Conservation (phyloP, 2,888 invertebrate species). For the Azorinus chamasolen region DNA sequence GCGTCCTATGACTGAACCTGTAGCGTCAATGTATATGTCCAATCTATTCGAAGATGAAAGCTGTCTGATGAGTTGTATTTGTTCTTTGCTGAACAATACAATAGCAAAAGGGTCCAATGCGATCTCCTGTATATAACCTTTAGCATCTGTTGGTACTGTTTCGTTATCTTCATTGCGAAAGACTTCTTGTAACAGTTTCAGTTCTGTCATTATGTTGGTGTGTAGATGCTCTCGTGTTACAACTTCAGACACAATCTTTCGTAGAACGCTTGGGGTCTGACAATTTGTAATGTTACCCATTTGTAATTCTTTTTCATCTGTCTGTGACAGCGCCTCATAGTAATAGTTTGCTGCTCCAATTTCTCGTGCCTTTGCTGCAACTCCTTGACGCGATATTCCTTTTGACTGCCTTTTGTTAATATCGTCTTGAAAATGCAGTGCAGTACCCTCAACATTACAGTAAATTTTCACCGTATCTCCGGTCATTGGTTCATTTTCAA, state of each 20-base stretch:
- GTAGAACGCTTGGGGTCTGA: background rate
- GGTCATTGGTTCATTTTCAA: background rate
- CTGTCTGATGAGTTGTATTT: background rate
- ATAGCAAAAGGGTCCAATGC: background rate
- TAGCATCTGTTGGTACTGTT: too few relatives aligned
- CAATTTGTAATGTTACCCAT: background rate
- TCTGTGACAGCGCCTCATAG: background rate
- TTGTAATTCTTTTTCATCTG: background rate
- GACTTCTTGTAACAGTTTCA: background rate
- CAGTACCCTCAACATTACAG: background rate
- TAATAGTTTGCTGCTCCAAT: too few relatives aligned
- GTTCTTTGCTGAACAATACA: background rate
- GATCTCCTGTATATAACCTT: constrained; percentile 1
- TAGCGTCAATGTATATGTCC: constrained; percentile 5
- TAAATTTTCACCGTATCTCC: background rate
- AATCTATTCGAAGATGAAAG: background rate
- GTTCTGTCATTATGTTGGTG: background rate
- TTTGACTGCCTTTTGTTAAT: background rate
- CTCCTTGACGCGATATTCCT: background rate
- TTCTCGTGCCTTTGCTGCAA: too few relatives aligned
- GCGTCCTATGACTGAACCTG: background rate
- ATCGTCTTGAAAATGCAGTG: background rate
- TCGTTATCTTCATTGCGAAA: background rate
- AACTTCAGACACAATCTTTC: constrained; percentile 2
- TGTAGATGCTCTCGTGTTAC: constrained; percentile 1